These are phyloP conservation scores for Cepaea hortensis DNA, from an alignment of 2,888 invertebrate species.

Conservation along the genomic window DNA sequence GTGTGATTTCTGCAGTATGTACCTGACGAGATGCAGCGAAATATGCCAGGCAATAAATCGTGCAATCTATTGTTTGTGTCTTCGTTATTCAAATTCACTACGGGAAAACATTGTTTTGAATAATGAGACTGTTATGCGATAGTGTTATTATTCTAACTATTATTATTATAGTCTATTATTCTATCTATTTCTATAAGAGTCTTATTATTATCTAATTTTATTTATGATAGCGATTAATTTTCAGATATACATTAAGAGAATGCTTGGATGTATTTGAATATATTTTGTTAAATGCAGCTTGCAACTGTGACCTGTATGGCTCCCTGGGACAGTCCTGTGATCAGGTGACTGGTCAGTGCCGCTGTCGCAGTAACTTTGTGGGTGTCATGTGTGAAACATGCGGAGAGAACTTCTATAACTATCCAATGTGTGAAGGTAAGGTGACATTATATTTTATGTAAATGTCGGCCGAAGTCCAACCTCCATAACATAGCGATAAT, in stretches of 20 bases:
- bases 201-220: too few relatives aligned
- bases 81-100: too few relatives aligned
- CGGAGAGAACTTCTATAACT: conserved; percentile 87
- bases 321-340: conserved; percentile 87
- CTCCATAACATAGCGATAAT: too few relatives aligned
- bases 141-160: too few relatives aligned
- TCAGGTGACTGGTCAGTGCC: conserved; percentile 72
- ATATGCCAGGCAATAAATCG: too few relatives aligned
- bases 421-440: conserved; percentile 92
- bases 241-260: not conserved
- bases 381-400: conserved; percentile 71
- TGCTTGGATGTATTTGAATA: not conserved
- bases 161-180: too few relatives aligned
- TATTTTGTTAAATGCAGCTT: conserved; percentile 78
- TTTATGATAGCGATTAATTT: not conserved
- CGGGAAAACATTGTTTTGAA: too few relatives aligned
- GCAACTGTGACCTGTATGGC: conserved; percentile 91
- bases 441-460: not conserved
- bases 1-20: too few relatives aligned
- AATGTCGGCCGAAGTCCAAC: too few relatives aligned
- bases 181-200: not conserved
- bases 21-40: too few relatives aligned
- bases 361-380: conserved; percentile 70
- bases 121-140: too few relatives aligned
- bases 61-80: too few relatives aligned